Evolutionary conservation across 2,113 vertebrate species (phyloP).

Genomic region (Neodon shergylaensis): DNA sequence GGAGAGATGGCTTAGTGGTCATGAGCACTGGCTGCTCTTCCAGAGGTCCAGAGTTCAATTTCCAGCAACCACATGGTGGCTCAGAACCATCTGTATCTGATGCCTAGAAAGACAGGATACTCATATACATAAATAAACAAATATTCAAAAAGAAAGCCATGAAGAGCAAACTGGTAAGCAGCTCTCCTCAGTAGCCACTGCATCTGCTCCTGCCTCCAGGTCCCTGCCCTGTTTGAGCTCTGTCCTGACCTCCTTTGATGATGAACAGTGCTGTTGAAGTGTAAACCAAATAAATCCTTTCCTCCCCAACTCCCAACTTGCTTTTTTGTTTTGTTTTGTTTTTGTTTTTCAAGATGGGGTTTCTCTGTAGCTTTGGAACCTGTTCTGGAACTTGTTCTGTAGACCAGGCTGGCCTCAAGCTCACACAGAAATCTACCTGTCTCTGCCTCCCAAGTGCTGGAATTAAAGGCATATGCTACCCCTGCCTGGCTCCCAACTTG

Average conservation of each 20-base stretch:
- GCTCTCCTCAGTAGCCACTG: neutral
- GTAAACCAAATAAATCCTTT: neutral
- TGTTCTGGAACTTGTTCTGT: too few relatives aligned
- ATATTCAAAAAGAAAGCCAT: neutral
- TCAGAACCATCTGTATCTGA: neutral
- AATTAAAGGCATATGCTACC: too few relatives aligned
- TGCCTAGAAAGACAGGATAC: neutral
- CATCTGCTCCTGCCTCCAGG: neutral
- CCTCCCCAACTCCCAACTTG: neutral
- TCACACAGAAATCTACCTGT: too few relatives aligned
- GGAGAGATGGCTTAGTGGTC: neutral
- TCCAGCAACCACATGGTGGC: neutral
- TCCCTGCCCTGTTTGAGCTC: neutral
- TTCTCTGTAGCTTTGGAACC: too few relatives aligned
- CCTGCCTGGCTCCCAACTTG: neutral
- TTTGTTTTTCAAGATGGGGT: too few relatives aligned
- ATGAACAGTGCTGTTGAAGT: neutral
- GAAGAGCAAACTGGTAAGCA: neutral
- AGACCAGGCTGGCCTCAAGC: too few relatives aligned
- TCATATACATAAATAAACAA: neutral
- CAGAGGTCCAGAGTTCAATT: neutral
- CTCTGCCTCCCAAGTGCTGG: too few relatives aligned
- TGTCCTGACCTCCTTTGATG: neutral
- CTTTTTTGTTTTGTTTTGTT: neutral
- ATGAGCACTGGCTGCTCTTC: neutral